A percentile compares a stretch with the other conserved stretches of the same genome.
Evolutionary conservation across 2,797 vertebrate genomes (phyloP).

Genomic region (Meriones psammophilus): DNA sequence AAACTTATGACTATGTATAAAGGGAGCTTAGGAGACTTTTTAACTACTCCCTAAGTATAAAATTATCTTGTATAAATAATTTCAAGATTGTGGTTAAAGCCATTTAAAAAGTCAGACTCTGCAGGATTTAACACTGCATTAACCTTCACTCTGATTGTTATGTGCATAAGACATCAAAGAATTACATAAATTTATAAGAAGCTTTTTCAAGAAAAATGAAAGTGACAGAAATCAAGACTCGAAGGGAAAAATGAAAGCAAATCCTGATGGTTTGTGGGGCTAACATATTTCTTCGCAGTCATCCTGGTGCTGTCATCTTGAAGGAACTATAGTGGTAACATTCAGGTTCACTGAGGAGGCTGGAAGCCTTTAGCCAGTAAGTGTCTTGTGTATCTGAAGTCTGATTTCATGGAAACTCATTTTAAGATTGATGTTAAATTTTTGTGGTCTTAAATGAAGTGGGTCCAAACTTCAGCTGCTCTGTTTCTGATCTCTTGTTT

Average conservation of each 20-base stretch:
- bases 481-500: constrained; percentile 50
- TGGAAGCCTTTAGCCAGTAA: background rate
- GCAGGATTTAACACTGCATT: constrained; percentile 7
- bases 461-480: constrained; percentile 13
- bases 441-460: constrained; percentile 16
- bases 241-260: background rate
- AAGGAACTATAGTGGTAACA: constrained; percentile 27
- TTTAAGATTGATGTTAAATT: constrained; percentile 43
- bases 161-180: constrained; percentile 8
- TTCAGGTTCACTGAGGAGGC: background rate
- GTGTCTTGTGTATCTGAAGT: constrained; percentile 3
- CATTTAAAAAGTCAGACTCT: background rate
- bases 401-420: constrained; percentile 17
- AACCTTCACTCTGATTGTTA: constrained; percentile 3
- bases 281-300: background rate
- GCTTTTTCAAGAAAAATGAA: constrained; percentile 26
- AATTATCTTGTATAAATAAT: constrained; percentile 58
- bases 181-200: background rate
- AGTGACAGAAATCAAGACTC: constrained; percentile 1
- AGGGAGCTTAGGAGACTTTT: background rate
- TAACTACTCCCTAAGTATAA: constrained; percentile 26
- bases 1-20: constrained; percentile 39
- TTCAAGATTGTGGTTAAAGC: constrained; percentile 45
- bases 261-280: background rate
- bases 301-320: background rate